Evolutionary conservation across 2,888 invertebrate genomes (phyloP).

Genomic region (Monochamus alternatus): DNA sequence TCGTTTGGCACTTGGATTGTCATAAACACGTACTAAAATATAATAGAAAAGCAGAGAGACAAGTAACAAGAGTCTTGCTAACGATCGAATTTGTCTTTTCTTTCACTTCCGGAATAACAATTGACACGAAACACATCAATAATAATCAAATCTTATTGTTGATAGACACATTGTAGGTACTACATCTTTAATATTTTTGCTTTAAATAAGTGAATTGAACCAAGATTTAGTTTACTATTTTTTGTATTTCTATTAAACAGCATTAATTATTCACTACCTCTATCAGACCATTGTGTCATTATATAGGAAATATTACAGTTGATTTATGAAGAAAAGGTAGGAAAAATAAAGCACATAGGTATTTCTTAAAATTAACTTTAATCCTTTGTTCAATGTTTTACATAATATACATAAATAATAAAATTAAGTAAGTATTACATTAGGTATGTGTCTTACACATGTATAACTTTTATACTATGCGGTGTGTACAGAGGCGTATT

Average conservation of each 20-base stretch:
- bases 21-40: constrained; percentile 4
- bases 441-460: constrained; percentile 48
- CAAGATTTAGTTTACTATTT: too few relatives aligned
- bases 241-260: too few relatives aligned
- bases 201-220: too few relatives aligned
- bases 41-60: constrained; percentile 14
- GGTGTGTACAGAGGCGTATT: constrained; percentile 24
- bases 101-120: constrained; percentile 19
- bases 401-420: constrained; percentile 51
- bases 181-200: too few relatives aligned
- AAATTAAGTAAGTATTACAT: constrained; percentile 51
- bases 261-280: too few relatives aligned
- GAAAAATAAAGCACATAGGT: not conserved
- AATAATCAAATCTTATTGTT: not conserved
- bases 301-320: too few relatives aligned
- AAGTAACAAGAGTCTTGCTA: constrained; percentile 16
- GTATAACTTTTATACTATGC: constrained; percentile 29
- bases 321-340: too few relatives aligned
- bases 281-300: too few relatives aligned
- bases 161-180: too few relatives aligned
- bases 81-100: not conserved
- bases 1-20: constrained; percentile 22
- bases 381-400: constrained; percentile 51
- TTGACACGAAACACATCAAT: not conserved
- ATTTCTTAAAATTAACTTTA: constrained; percentile 45